These are phyloP conservation scores for Ceyx melanurus DNA, from an alignment of 2,113 vertebrate species.

Conservation along the genomic window DNA sequence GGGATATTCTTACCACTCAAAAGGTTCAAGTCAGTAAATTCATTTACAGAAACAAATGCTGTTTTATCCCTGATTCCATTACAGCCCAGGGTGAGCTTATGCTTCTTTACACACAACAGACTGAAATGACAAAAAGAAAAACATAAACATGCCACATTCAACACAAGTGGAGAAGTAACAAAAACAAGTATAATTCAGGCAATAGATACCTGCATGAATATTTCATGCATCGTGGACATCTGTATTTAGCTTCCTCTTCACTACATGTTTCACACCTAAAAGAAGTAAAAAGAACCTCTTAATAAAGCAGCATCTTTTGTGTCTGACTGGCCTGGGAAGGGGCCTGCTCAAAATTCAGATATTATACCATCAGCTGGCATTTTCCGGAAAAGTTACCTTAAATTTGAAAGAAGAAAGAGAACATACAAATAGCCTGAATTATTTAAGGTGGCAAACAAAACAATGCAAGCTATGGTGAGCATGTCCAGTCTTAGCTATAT, in stretches of 20 bases:
- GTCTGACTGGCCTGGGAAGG: neutral
- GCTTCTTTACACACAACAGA: conserved; percentile 89
- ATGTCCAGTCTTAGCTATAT: neutral
- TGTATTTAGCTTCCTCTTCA: conserved; percentile 87
- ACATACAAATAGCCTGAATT: neutral
- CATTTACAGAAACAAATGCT: conserved; percentile 81
- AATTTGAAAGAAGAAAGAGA: neutral
- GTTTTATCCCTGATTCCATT: conserved; percentile 90
- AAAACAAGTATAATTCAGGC: neutral
- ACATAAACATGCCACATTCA: neutral
- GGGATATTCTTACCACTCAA: conserved; percentile 83
- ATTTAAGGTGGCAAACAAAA: neutral
- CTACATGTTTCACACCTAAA: conserved; percentile 89
- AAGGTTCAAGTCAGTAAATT: conserved; percentile 89
- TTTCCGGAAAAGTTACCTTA: neutral
- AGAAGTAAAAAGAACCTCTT: neutral
- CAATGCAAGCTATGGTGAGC: accelerated
- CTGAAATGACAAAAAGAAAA: conserved; percentile 68
- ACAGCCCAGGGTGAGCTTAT: conserved; percentile 85
- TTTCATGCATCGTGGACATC: conserved; percentile 87
- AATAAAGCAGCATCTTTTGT: neutral
- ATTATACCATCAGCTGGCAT: too few relatives aligned
- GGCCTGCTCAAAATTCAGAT: neutral
- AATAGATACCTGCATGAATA: conserved; percentile 88
- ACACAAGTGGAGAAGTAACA: neutral